A percentile compares a stretch with the other conserved stretches of the same genome.
Conservation (phyloP, 2,888 invertebrate genomes). For the Neria commutata region DNA sequence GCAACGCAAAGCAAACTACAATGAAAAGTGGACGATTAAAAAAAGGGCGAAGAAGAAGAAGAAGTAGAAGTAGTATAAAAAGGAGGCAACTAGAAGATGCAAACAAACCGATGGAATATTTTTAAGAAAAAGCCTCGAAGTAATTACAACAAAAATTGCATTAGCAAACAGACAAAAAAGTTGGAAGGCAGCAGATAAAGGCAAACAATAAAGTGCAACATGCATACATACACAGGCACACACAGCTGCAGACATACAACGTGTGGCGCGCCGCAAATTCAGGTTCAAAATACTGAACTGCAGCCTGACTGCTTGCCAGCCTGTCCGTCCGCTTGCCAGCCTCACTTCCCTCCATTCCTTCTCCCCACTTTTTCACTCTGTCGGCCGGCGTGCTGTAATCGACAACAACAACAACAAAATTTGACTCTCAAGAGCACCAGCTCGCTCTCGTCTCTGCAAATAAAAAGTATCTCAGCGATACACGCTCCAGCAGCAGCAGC, state of each 20-base stretch:
- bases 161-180: too few relatives aligned
- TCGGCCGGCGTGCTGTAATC: too few relatives aligned
- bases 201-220: neutral
- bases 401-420: conserved; percentile 21
- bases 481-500: neutral
- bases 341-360: too few relatives aligned
- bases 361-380: too few relatives aligned
- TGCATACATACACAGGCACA: neutral
- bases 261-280: neutral
- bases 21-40: neutral
- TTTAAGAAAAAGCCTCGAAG: neutral
- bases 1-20: too few relatives aligned
- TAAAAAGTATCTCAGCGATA: too few relatives aligned
- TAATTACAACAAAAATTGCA: neutral
- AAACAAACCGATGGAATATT: neutral
- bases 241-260: neutral
- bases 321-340: neutral
- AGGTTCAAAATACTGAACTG: neutral
- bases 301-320: neutral
- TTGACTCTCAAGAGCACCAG: neutral
- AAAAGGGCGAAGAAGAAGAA: neutral
- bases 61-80: too few relatives aligned
- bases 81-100: too few relatives aligned
- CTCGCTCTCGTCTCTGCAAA: too few relatives aligned
- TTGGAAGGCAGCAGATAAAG: neutral